These are phyloP conservation scores for Podarcis cretensis DNA, from an alignment of 2,113 vertebrate species.

Conservation along the genomic window DNA sequence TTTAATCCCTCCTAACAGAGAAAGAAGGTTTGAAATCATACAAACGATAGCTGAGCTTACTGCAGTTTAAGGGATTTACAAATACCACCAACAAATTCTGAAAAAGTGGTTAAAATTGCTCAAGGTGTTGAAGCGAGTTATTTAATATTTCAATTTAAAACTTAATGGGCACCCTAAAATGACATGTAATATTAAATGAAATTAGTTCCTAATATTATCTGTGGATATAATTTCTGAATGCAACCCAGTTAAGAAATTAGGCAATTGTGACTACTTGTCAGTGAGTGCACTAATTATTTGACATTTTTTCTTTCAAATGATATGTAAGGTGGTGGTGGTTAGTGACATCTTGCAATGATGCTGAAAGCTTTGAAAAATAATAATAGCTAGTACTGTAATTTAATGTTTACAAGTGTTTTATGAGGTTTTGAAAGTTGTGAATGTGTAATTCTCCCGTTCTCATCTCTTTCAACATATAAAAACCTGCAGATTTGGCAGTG, in stretches of 20 bases:
- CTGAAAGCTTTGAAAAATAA: neutral
- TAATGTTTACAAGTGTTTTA: neutral
- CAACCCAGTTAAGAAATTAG: neutral
- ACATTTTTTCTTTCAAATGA: neutral
- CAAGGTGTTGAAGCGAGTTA: neutral
- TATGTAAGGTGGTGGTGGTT: neutral
- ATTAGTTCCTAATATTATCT: neutral
- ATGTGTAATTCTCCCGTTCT: neutral
- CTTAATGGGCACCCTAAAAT: neutral
- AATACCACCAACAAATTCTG: neutral
- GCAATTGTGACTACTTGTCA: neutral
- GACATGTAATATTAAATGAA: neutral
- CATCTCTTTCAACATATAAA: neutral
- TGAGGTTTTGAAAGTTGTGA: conserved; percentile 1
- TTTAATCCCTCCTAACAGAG: neutral
- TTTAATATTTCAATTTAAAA: neutral
- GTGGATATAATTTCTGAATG: neutral
- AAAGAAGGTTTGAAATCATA: neutral
- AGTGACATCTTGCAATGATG: neutral
- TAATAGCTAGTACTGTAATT: neutral
- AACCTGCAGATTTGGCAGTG: conserved; percentile 94
- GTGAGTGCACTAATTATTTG: neutral
- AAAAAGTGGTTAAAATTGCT: conserved; percentile 3
- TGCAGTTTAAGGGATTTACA: neutral
- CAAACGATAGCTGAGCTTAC: neutral